Conservation (phyloP, 2,888 invertebrate genomes). For the Eupeodes latifasciatus region DNA sequence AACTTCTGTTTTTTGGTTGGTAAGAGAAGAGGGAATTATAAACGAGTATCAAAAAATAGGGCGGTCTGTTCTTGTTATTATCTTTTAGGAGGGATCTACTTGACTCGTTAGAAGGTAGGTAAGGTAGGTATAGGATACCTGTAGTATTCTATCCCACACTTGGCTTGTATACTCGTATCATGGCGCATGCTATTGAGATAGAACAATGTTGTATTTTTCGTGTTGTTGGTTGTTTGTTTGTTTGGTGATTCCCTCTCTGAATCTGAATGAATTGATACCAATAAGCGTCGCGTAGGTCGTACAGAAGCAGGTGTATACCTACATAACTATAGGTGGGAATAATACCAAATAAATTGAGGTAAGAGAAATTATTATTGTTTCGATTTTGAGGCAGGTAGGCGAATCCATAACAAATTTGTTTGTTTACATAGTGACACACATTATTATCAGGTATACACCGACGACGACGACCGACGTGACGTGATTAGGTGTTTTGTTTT, state of each 20-base stretch:
- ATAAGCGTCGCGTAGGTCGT: neutral
- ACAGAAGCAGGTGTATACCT: neutral
- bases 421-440: constrained; percentile 31
- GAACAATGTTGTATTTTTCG: neutral
- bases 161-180: neutral
- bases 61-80: constrained; percentile 66
- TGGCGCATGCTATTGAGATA: constrained; percentile 44
- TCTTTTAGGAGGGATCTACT: constrained; percentile 43
- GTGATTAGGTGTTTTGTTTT: neutral
- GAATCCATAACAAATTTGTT: constrained; percentile 1
- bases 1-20: constrained; percentile 12
- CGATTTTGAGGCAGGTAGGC: constrained; percentile 14
- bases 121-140: constrained; percentile 23
- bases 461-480: too few species aligned
- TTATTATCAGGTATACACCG: neutral
- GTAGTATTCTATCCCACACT: constrained; percentile 12
- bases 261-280: constrained; percentile 11
- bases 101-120: neutral
- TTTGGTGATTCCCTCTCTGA: constrained; percentile 5
- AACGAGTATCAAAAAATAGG: constrained; percentile 51
- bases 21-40: constrained; percentile 1
- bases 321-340: neutral
- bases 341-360: constrained; percentile 18
- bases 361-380: constrained; percentile 16
- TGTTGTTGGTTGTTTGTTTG: neutral